Evolutionary conservation across 2,113 vertebrate genomes (phyloP).

Genomic region (Platysteira castanea): DNA sequence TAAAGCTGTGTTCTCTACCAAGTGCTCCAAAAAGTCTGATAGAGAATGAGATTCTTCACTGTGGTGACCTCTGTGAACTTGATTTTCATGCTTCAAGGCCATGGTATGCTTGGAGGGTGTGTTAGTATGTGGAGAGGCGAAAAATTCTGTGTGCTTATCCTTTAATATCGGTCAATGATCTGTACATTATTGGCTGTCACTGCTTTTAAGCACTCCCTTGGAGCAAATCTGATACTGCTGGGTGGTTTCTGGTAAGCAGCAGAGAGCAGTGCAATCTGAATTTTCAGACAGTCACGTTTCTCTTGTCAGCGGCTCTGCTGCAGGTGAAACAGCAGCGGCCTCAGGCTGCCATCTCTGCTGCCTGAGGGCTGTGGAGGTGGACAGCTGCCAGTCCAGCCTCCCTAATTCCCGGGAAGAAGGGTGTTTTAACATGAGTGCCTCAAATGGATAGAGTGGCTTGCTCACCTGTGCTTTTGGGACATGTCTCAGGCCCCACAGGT

Average conservation of each 20-base stretch:
- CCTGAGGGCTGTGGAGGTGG: neutral
- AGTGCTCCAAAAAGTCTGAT: neutral
- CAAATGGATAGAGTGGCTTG: neutral
- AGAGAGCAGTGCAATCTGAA: neutral
- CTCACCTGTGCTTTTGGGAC: neutral
- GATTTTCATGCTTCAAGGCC: neutral
- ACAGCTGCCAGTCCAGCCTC: neutral
- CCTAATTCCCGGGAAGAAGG: neutral
- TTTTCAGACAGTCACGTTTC: neutral
- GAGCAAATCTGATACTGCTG: neutral
- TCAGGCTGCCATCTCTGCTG: neutral
- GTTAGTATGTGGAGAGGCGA: neutral
- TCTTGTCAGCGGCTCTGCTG: neutral
- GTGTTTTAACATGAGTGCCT: neutral
- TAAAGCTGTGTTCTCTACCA: neutral
- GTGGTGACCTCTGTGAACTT: neutral
- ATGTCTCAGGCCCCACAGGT: constrained; percentile 76
- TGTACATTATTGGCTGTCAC: neutral
- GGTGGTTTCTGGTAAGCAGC: neutral
- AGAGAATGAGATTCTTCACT: neutral
- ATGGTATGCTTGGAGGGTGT: neutral
- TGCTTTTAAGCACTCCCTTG: neutral
- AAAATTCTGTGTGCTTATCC: neutral
- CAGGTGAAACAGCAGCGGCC: neutral
- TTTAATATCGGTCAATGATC: neutral